These are phyloP conservation scores for Phrynocephalus forsythii DNA, from an alignment of 2,797 vertebrate species.

Conservation along the genomic window DNA sequence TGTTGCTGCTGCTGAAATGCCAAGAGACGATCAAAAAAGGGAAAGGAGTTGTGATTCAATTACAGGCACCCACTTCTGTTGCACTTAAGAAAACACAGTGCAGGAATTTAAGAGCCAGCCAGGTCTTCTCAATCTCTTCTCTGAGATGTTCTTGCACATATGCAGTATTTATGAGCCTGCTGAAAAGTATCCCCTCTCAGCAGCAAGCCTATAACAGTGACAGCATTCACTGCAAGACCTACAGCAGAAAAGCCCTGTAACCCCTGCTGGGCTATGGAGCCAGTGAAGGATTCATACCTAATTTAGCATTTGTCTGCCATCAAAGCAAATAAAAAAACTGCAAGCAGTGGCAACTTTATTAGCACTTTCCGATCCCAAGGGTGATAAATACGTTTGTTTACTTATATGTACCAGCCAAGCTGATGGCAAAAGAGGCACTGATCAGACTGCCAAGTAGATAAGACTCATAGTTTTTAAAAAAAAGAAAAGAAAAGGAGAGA, in stretches of 20 bases:
- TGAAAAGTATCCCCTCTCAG: neutral
- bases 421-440: slow-evolving; percentile 69
- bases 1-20: neutral
- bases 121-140: neutral
- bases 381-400: slow-evolving; percentile 80
- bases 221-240: neutral
- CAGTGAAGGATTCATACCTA: slow-evolving; percentile 44
- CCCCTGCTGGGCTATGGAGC: slow-evolving; percentile 41
- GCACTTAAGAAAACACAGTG: neutral
- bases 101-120: neutral
- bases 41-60: neutral
- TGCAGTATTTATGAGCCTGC: neutral
- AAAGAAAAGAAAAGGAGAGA: slow-evolving; percentile 63
- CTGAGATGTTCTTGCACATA: neutral
- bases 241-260: neutral
- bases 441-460: slow-evolving; percentile 69
- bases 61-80: neutral
- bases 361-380: slow-evolving; percentile 74
- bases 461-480: slow-evolving; percentile 37
- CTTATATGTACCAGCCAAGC: slow-evolving; percentile 60
- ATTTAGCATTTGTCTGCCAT: slow-evolving; percentile 60
- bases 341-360: slow-evolving; percentile 76
- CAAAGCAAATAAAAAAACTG: slow-evolving; percentile 68
- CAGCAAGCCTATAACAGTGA: neutral
- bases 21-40: neutral